phyloP scores from a whole-genome alignment of 2,113 vertebrate species.

The Lanius collurio region DNA sequence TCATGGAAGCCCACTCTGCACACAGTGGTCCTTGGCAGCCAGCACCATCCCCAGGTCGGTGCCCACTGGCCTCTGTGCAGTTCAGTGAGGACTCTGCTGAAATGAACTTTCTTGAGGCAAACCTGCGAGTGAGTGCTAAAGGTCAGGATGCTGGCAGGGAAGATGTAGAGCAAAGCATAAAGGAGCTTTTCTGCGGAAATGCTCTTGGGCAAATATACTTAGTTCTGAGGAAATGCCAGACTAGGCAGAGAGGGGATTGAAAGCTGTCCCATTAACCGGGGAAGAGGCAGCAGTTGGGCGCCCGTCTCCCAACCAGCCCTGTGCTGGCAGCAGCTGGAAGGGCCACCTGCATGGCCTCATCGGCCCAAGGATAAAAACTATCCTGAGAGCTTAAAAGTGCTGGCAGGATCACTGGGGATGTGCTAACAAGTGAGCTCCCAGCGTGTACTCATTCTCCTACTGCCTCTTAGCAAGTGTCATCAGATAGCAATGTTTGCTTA shows the following conservation, averaged over 20 bases:
- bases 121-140: not conserved
- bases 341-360: not conserved
- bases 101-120: not conserved
- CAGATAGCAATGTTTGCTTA: not conserved
- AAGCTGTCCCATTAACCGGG: not conserved
- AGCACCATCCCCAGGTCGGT: fast-evolving
- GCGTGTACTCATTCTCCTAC: not conserved
- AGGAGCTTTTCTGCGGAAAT: slow-evolving; percentile 48
- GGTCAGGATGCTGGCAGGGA: slow-evolving; percentile 35
- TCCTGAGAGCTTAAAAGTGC: not conserved
- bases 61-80: not conserved
- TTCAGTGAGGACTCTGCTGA: not conserved
- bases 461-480: not conserved
- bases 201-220: slow-evolving; percentile 4
- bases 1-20: not conserved
- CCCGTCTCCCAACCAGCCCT: not conserved
- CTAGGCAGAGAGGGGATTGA: not conserved
- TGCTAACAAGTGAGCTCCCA: not conserved
- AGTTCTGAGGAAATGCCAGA: not conserved
- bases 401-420: fast-evolving
- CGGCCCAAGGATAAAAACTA: not conserved
- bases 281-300: fast-evolving
- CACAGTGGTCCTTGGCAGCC: not conserved
- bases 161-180: not conserved
- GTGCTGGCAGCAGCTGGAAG: not conserved